Percentiles rank a stretch among this genome's conserved stretches.
These are phyloP conservation scores for Arothron firmamentum DNA, from an alignment of 2,113 vertebrate species.

Conservation along the genomic window DNA sequence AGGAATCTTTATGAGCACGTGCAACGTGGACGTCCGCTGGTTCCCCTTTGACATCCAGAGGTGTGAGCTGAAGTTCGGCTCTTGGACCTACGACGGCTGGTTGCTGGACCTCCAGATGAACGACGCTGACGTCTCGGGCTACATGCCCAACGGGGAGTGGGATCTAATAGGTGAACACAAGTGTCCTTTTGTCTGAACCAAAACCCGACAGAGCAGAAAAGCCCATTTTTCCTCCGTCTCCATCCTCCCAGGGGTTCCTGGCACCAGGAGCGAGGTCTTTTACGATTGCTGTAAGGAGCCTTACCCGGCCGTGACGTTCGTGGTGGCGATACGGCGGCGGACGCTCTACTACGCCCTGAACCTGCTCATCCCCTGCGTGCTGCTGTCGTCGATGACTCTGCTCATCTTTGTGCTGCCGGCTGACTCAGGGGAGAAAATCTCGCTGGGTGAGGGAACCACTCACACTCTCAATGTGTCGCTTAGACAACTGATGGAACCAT, in stretches of 20 bases:
- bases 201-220: not conserved
- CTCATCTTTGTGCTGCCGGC: slow-evolving; percentile 80
- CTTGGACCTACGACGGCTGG: slow-evolving; percentile 80
- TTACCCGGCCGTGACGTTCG: slow-evolving; percentile 76
- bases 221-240: not conserved
- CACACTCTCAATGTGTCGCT: not conserved
- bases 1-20: slow-evolving; percentile 82
- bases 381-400: slow-evolving; percentile 78
- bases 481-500: no score
- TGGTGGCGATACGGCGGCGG: slow-evolving; percentile 74
- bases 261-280: slow-evolving; percentile 65
- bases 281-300: slow-evolving; percentile 80
- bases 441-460: slow-evolving; percentile 70
- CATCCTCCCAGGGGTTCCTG: slow-evolving; percentile 68
- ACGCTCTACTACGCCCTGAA: slow-evolving; percentile 80
- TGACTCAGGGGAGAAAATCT: slow-evolving; percentile 82
- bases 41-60: slow-evolving; percentile 80
- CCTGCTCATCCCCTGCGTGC: slow-evolving; percentile 77
- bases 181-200: no score
- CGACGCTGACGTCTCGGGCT: slow-evolving; percentile 73
- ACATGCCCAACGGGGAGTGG: slow-evolving; percentile 81
- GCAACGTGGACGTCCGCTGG: slow-evolving; percentile 80
- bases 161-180: slow-evolving; percentile 73
- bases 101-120: slow-evolving; percentile 79
- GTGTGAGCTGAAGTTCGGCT: slow-evolving; percentile 80